Percentiles rank a stretch among this genome's conserved stretches.
Conservation (phyloP, 1,140 invertebrate genomes). For the Popillia japonica region DNA sequence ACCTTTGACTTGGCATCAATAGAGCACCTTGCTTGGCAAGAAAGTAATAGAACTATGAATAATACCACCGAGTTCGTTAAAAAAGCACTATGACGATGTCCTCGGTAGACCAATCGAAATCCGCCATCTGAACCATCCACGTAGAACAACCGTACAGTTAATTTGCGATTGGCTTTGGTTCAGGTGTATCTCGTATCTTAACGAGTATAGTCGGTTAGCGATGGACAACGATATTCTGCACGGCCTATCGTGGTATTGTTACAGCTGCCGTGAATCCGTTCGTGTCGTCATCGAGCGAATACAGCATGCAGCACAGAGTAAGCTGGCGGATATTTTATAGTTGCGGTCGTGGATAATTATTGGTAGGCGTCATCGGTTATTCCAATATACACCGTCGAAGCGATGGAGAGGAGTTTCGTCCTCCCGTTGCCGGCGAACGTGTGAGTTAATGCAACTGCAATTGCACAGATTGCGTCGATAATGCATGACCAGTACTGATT, state of each 20-base stretch:
- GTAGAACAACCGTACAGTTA: background rate
- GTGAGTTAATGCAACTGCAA: slow-evolving; percentile 49
- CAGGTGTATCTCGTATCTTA: slow-evolving; percentile 29
- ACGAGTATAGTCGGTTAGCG: slow-evolving; percentile 22
- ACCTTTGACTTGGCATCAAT: no score
- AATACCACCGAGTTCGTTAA: slow-evolving; percentile 2
- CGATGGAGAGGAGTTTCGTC: slow-evolving; percentile 5
- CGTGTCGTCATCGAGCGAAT: background rate
- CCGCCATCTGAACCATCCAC: background rate
- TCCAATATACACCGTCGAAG: background rate
- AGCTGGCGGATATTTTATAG: slow-evolving; percentile 43
- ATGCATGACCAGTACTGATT: slow-evolving; percentile 45
- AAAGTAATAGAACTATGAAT: background rate
- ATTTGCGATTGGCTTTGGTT: slow-evolving; percentile 23
- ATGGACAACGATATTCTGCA: slow-evolving; percentile 17
- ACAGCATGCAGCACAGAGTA: background rate
- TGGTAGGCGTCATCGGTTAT: slow-evolving; percentile 41
- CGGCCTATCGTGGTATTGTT: slow-evolving; percentile 24
- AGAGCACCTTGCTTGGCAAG: background rate
- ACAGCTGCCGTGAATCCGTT: background rate
- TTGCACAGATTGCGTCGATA: slow-evolving; percentile 49
- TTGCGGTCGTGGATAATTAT: slow-evolving; percentile 43
- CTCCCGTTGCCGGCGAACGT: slow-evolving; percentile 22
- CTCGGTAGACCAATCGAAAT: background rate
- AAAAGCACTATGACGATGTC: background rate